Conservation (phyloP, 2,797 vertebrate species). For the Ciconia nigra region DNA sequence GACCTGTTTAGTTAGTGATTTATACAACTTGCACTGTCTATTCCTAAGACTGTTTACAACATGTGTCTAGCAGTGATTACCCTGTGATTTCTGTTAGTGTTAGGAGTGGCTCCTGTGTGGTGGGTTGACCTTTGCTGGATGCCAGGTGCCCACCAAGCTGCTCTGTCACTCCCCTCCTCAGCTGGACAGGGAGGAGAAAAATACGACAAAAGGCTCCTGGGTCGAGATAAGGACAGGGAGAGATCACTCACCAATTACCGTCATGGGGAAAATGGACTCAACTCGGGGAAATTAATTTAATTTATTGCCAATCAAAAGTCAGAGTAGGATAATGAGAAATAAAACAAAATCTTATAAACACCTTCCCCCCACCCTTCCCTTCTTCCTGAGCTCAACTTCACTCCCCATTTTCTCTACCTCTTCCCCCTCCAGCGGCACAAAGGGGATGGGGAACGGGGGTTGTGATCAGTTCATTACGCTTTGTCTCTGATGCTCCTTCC, state of each 20-base stretch:
- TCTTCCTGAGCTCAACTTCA: not conserved
- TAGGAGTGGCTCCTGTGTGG: not conserved
- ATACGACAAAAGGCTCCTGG: accelerated
- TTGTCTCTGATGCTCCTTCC: not conserved
- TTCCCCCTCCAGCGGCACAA: not conserved
- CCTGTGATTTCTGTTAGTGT: not conserved
- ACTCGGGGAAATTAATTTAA: not conserved
- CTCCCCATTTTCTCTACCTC: not conserved
- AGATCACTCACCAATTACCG: not conserved
- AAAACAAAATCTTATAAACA: not conserved
- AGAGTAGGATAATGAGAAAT: not conserved
- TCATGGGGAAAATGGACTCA: not conserved
- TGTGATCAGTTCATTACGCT: accelerated
- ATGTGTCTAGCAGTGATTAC: not conserved
- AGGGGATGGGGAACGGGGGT: not conserved
- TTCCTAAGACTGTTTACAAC: not conserved
- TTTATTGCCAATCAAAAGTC: not conserved
- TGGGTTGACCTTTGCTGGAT: not conserved
- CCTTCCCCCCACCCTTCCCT: not conserved
- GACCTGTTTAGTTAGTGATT: not conserved
- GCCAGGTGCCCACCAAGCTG: not conserved
- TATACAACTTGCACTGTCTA: not conserved
- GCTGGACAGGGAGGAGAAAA: not conserved
- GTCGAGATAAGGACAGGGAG: not conserved
- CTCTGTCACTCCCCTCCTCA: not conserved